Percentiles rank a stretch among this genome's conserved stretches.
These are phyloP conservation scores for Microcebus griseorufus DNA, from an alignment of 2,113 vertebrate species.

Conservation along the genomic window DNA sequence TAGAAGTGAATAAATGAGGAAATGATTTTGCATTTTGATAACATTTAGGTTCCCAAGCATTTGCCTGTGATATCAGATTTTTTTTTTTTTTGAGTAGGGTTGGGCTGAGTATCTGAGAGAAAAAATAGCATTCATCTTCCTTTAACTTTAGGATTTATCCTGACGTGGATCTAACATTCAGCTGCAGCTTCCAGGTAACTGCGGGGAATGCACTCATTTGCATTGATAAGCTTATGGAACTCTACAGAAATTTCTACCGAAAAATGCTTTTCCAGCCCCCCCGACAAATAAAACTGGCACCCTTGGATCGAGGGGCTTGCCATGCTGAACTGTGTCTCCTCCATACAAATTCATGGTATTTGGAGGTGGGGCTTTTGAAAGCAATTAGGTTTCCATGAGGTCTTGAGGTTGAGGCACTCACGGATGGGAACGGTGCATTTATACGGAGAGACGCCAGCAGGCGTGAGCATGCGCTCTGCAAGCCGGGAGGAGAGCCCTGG, in stretches of 20 bases:
- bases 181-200: background rate
- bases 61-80: background rate
- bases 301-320: background rate
- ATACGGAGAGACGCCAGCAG: background rate
- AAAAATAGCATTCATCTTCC: background rate
- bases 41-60: background rate
- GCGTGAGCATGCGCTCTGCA: no score
- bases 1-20: conserved; percentile 59
- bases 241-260: background rate
- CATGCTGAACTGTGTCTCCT: background rate
- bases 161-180: background rate
- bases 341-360: background rate
- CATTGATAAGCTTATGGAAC: background rate
- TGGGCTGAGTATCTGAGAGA: background rate
- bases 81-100: background rate
- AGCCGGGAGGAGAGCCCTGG: background rate
- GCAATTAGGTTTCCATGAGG: background rate
- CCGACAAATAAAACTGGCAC: background rate
- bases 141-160: background rate
- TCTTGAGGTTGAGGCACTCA: background rate
- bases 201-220: background rate
- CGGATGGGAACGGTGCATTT: background rate
- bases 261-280: background rate
- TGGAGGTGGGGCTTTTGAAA: background rate
- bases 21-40: conserved; percentile 36